Conservation (phyloP, 2,797 vertebrate species). For the Brachymystax lenok region DNA sequence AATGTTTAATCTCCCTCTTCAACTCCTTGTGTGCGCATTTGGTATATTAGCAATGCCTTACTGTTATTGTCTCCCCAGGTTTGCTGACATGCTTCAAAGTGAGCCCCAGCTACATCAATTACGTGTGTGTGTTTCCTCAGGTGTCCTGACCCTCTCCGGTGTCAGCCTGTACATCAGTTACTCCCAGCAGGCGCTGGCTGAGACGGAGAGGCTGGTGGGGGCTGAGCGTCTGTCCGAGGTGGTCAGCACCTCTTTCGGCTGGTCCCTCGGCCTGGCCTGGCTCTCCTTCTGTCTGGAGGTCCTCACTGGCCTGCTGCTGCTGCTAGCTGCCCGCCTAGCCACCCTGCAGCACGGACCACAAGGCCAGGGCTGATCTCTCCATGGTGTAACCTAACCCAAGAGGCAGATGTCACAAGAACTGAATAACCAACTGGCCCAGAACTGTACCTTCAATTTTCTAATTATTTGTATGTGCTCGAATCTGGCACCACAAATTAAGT, state of each 20-base stretch:
- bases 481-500: no score
- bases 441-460: not conserved
- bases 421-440: not conserved
- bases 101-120: not conserved
- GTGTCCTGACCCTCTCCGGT: constrained; percentile 75
- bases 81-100: not conserved
- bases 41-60: not conserved
- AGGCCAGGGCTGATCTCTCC: not conserved
- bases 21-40: not conserved
- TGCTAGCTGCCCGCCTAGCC: constrained; percentile 56
- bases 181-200: constrained; percentile 68
- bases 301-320: constrained; percentile 64
- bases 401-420: not conserved
- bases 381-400: not conserved
- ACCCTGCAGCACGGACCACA: constrained; percentile 26
- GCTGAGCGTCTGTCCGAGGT: constrained; percentile 56
- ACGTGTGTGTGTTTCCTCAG: constrained; percentile 41
- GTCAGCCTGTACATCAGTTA: constrained; percentile 75
- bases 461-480: not conserved
- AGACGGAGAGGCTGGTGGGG: constrained; percentile 62
- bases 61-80: not conserved
- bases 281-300: constrained; percentile 74
- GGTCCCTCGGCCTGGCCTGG: constrained; percentile 79
- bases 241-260: constrained; percentile 72
- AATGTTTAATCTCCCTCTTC: not conserved